Base-by-base conservation (phyloP, 35 echinoderm and acorn worm species). In the Patiria miniata region DNA sequence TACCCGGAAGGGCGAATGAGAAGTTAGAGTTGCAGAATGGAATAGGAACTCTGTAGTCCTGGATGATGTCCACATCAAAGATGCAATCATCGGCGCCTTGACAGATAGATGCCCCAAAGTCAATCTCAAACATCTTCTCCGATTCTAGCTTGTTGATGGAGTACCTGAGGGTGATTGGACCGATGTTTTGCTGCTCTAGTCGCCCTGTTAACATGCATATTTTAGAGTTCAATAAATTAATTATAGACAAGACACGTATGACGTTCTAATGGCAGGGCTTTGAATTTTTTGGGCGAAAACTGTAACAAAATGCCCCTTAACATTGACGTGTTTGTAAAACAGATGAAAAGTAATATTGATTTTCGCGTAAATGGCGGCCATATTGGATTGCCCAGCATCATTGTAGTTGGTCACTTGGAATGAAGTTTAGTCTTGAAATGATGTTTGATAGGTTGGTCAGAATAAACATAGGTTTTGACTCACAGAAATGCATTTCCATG, bases 1-100 rank as follows among this genome's bases (percentile, higher is more conserved):
- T 82, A 82, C 80, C 80, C 52, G 80, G 80, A 6, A 82, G 51
- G 21, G 80, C 18, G 21, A 82, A 33, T 82, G 80, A 82, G 44
- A 82, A 82, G 80, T 82, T 56, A 12, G 28, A 52, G 32, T 82
- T 82, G 51, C 80, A 82, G 51, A 82, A 23, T 28, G 80, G 80
- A 52, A 82, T 82, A 6, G 80, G 80, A 7, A 82, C 51, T 23
- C 51, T 82, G 51, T 82, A 55, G 55, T 85, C 83, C 34, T 60
- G 10, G 28, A 85, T 55, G 56, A 85, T 61, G 34, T 51, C 42
- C 21, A 85, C 29, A 39, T 85, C 57, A 28, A 85, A 39, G 52
- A 85, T 85, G 36, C 83, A 85, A 28, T 65, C 39, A 0, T 55
- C 55, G 15, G 7, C 40, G 29, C 36, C 54, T 12, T 9, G 42